Conservation (phyloP, 92 coral and sea anemone species). For the Micromussa lordhowensis region DNA sequence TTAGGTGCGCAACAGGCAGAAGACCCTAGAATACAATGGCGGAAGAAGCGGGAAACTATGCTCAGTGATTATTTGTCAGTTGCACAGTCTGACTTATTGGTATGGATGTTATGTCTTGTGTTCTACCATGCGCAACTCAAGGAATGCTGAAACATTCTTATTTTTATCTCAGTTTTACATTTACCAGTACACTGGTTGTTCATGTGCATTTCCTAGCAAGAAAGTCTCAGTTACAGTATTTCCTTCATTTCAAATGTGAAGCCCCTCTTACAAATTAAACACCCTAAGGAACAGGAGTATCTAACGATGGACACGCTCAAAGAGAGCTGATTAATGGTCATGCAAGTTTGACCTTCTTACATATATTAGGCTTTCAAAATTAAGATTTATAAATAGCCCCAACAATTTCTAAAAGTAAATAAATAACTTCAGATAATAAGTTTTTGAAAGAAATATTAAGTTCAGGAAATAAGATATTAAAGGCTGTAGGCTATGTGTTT, state of each 20-base stretch:
- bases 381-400: background rate
- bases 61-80: constrained; percentile 80
- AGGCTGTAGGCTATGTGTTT: background rate
- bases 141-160: background rate
- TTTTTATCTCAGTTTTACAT: background rate
- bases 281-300: background rate
- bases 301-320: background rate
- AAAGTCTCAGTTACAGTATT: background rate
- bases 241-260: background rate
- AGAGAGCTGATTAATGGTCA: background rate
- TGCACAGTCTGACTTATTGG: constrained; percentile 78
- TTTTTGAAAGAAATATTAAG: background rate
- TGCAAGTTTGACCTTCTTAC: constrained; percentile 13
- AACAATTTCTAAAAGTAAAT: background rate
- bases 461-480: background rate
- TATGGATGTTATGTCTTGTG: constrained; percentile 2
- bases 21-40: constrained; percentile 95
- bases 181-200: background rate
- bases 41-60: constrained; percentile 85
- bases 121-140: background rate
- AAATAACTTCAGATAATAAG: background rate
- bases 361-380: background rate
- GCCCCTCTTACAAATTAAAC: background rate
- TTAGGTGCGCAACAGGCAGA: constrained; percentile 89
- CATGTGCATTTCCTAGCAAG: background rate